Base-by-base conservation (phyloP, 2,797 vertebrate genomes). In the Enteromius unitaeniatus region DNA sequence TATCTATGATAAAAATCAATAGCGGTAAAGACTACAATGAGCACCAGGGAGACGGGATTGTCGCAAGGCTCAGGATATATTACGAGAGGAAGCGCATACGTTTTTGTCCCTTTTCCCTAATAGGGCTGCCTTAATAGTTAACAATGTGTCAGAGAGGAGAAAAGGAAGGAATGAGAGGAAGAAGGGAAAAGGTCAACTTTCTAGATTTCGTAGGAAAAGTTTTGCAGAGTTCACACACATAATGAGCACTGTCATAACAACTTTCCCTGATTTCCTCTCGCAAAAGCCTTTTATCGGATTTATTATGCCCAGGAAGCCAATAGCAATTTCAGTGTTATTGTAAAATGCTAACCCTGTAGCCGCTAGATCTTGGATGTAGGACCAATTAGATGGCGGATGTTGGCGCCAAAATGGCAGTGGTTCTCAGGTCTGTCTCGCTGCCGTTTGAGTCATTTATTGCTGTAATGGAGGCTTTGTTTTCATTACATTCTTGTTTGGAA, bases 371-470 rank as follows among this genome's bases (percentile, higher is more conserved):
- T 90, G 90, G 91, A 93, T 92, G 90, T 89, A 84, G 85, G 81
- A 85, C 83, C 92, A 92, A 94, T 93, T 81, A 90, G 87, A 81
- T 87, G 85, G 85, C 85, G 88, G 89, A 87, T 89, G 84, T 89
- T 90, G 90, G 90, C 87, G 86, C 90, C 89, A 60, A 83, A 81
- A 86, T 89, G 87, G 88, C 90, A 77, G 58, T 75, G 53, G 87
- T 92, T 93, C 90, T 93, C 90, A 89, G 89, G 87, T 90, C 90
- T 86, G 89, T 91, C 88, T 89, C 87, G 79, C 87, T 87, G 87
- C 86, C 77, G 84, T 89, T 85, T 93, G 90, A 93, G 92, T 93
- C 90, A 93, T 93, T 93, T 88, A 93, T 92, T 91, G 91, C 75
- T 89, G 82, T 91, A 92, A 93, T 90, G 89, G 89, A 90, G 86